phyloP scores from a whole-genome alignment of 1,140 invertebrate genomes.

The Zophobas morio region DNA sequence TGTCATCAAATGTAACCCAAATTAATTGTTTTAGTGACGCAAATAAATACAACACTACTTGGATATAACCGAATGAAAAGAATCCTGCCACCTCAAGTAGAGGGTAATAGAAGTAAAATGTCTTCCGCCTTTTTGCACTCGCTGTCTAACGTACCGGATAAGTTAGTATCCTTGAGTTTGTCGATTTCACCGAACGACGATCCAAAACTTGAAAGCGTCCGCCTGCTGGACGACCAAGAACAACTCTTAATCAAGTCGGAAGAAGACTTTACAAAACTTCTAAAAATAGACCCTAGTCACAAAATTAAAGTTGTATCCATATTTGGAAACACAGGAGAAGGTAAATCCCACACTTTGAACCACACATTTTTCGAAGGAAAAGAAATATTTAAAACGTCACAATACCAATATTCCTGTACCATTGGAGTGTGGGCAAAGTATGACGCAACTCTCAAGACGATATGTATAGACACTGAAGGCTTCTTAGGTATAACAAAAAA shows the following conservation, averaged over 20 bases:
- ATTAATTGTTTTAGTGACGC: slow-evolving; percentile 17
- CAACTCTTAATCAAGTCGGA: slow-evolving; percentile 55
- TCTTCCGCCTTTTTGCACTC: slow-evolving; percentile 22
- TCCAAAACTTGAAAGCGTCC: slow-evolving; percentile 52
- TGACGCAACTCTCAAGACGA: slow-evolving; percentile 76
- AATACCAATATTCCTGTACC: slow-evolving; percentile 82
- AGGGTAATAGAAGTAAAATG: slow-evolving; percentile 6
- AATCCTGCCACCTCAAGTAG: background rate
- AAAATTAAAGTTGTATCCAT: slow-evolving; percentile 89
- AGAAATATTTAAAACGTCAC: slow-evolving; percentile 83
- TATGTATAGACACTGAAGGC: slow-evolving; percentile 89
- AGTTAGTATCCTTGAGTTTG: slow-evolving; percentile 41
- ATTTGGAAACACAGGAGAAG: slow-evolving; percentile 91
- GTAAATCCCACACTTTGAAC: slow-evolving; percentile 88
- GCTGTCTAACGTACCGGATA: background rate
- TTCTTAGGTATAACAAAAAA: slow-evolving; percentile 74
- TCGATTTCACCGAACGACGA: slow-evolving; percentile 17
- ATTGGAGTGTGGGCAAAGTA: slow-evolving; percentile 87
- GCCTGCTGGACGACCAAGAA: slow-evolving; percentile 58
- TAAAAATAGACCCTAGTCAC: slow-evolving; percentile 56
- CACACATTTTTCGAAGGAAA: slow-evolving; percentile 84
- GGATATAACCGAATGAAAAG: slow-evolving; percentile 22
- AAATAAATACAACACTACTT: slow-evolving; percentile 38
- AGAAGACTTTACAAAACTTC: slow-evolving; percentile 51
- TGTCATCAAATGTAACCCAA: too few species aligned